Conservation (phyloP, 37 sponge, comb jelly and placozoan species). For the Amphimedon queenslandica region DNA sequence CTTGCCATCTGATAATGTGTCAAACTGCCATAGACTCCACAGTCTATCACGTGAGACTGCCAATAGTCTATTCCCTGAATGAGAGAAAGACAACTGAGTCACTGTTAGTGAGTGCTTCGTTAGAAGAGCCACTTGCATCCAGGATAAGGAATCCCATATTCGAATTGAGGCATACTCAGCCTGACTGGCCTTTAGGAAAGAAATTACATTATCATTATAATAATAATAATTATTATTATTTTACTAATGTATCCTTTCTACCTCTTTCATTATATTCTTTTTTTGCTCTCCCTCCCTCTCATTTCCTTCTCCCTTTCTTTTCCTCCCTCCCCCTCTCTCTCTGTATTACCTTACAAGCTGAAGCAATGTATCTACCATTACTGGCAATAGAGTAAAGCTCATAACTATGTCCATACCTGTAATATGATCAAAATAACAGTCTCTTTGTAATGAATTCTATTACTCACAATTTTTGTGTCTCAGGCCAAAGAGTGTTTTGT, state of each 20-base stretch:
- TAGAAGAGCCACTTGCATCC: slow-evolving; percentile 66
- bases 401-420: slow-evolving; percentile 84
- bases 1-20: slow-evolving; percentile 7
- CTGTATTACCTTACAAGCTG: slow-evolving; percentile 80
- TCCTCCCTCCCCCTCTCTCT: no score
- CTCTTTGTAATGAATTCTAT: no score
- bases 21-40: slow-evolving; percentile 85
- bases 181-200: slow-evolving; percentile 66
- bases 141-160: slow-evolving; percentile 63
- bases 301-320: no score
- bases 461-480: slow-evolving; percentile 74
- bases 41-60: slow-evolving; percentile 85
- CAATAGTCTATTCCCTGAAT: slow-evolving; percentile 46
- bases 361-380: slow-evolving; percentile 71
- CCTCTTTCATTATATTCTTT: no score
- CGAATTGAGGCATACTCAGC: slow-evolving; percentile 79
- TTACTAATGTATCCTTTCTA: no score
- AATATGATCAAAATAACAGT: no score
- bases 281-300: no score
- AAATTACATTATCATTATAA: no score
- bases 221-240: no score
- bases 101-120: slow-evolving; percentile 80
- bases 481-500: slow-evolving; percentile 96
- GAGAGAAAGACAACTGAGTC: slow-evolving; percentile 86
- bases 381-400: slow-evolving; percentile 72